Evolutionary conservation across 2,888 invertebrate species (phyloP).

Genomic region (Eristalinus sepulchralis): DNA sequence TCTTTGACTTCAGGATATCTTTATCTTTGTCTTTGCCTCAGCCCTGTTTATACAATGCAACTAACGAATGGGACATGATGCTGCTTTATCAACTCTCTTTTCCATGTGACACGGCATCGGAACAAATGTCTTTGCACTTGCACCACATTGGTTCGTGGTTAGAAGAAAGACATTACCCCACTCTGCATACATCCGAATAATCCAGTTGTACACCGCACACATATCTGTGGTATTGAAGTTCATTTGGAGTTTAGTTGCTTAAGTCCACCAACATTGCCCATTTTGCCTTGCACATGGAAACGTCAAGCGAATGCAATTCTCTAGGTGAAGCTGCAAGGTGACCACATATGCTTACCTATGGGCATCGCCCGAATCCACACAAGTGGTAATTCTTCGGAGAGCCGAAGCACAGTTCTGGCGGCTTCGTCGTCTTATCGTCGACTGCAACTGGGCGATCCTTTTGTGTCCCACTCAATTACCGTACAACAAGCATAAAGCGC

Average conservation of each 20-base stretch:
- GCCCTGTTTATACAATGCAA: too few species aligned
- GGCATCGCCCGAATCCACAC: not conserved
- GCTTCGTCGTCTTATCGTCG: not conserved
- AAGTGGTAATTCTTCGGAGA: not conserved
- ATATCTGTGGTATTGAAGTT: not conserved
- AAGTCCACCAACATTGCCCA: not conserved
- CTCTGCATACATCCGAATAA: not conserved
- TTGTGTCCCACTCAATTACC: slow-evolving; percentile 35
- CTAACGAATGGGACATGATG: too few species aligned
- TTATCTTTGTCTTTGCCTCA: too few species aligned
- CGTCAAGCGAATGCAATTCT: not conserved
- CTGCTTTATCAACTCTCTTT: too few species aligned
- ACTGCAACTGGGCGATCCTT: slow-evolving; percentile 19
- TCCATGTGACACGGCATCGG: too few species aligned
- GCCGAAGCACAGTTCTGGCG: not conserved
- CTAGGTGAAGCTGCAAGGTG: not conserved
- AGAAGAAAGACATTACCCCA: not conserved
- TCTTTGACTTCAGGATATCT: too few species aligned
- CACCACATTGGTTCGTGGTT: not conserved
- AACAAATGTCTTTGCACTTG: too few species aligned
- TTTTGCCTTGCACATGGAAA: not conserved
- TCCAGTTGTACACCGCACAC: not conserved
- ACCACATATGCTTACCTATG: not conserved
- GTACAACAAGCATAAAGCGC: slow-evolving; percentile 7
- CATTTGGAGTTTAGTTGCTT: not conserved